Evolutionary conservation across 2,113 vertebrate species (phyloP).

Genomic region (Leuciscus idus): DNA sequence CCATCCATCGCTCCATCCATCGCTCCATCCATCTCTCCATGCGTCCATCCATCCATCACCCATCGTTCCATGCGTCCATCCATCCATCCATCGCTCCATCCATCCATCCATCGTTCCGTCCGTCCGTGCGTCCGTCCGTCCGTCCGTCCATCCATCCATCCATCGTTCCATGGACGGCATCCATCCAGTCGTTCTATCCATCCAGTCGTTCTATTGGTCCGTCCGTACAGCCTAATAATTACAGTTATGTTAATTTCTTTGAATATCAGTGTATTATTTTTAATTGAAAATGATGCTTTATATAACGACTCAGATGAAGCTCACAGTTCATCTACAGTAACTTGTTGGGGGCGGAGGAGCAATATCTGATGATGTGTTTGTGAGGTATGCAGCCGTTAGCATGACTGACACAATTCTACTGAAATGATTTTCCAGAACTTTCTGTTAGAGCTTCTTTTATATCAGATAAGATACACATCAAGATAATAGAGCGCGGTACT

Average conservation of each 20-base stretch:
- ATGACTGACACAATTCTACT: background rate
- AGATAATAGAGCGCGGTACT: background rate
- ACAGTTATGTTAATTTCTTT: background rate
- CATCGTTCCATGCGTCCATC: too few relatives aligned
- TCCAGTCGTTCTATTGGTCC: background rate
- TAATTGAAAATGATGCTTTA: background rate
- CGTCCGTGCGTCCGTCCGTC: background rate
- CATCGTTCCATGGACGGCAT: background rate
- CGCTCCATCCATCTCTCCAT: background rate
- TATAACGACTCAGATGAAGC: background rate
- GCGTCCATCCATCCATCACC: background rate
- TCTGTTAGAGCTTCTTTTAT: background rate
- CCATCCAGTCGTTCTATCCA: background rate
- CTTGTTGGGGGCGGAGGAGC: background rate
- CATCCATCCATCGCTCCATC: too few relatives aligned
- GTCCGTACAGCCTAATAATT: background rate
- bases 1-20: background rate
- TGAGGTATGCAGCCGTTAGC: background rate
- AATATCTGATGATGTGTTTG: background rate
- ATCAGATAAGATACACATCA: constrained; percentile 12
- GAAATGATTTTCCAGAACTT: constrained; percentile 7
- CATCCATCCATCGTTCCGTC: background rate
- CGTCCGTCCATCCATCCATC: too few relatives aligned
- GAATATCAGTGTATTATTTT: background rate
- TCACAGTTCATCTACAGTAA: background rate